Evolutionary conservation across 2,888 invertebrate genomes (phyloP), one percentile per base, ranked within the genome.

Genomic region (Clanis bilineata): DNA sequence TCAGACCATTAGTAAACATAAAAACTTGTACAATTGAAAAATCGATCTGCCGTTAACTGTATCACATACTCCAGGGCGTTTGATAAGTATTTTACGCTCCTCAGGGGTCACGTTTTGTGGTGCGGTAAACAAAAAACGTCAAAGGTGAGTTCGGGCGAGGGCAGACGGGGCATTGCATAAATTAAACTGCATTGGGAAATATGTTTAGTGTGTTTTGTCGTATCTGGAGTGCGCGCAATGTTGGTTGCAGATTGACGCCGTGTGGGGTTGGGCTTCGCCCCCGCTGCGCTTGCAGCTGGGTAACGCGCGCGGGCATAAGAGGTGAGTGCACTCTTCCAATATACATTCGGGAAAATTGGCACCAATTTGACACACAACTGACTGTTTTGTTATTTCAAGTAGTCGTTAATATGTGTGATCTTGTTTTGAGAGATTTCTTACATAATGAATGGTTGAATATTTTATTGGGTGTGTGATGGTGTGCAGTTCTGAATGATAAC

Each of bases 231-330:
- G 72, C 70, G 72, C 69, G 68, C 73, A 72, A 70, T 75, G 70
- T 76, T 79, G 86, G 78, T 94, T 94, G 76, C 93, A 97, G 97
- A 97, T 97, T 96, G 97, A 97, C 95, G 95, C 96, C 92, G 96
- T 96, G 96, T 97, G 97, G 97, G 97, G 96, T 92, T 97, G 97
- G 97, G 96, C 96, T 94, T 96, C 97, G 93, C 97, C 96, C 95
- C 96, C 95, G 94, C 95, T 96, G 94, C 95, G 96, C 80, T 93
- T 96, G 91, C 96, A 95, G 93, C 93, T 95, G 93, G 94, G 94
- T 83, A 94, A 94, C 89, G 93, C 94, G 82, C 92, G 92, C 77
- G 90, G 86, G 71, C 90, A 85, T 75, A 91, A 91, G 71, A 92
- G 91, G 92, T 91, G 81, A 84, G 78, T 79, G 76, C 82, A 83